These are phyloP conservation scores for Sacculina carcini DNA, from an alignment of 2,888 invertebrate species.

Conservation along the genomic window DNA sequence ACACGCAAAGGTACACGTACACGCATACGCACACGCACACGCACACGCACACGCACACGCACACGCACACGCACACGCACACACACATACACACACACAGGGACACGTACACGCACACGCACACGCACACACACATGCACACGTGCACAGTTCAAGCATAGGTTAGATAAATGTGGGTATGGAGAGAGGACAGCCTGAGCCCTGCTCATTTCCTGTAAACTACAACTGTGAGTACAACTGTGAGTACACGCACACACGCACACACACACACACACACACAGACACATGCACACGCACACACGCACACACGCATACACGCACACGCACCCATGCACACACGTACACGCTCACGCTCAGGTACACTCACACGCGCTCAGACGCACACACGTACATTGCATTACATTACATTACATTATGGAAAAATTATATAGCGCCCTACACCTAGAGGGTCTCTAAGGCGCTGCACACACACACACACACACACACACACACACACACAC, in stretches of 20 bases:
- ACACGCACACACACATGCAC: background rate
- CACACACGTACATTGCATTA: background rate
- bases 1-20: no score
- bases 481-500: conserved; percentile 1
- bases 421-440: no score
- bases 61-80: background rate
- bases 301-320: background rate
- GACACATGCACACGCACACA: background rate
- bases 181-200: no score
- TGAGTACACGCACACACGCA: background rate
- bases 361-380: background rate
- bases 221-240: no score
- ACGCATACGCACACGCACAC: background rate
- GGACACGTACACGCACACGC: no score
- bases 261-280: background rate
- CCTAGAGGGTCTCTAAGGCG: no score
- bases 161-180: no score
- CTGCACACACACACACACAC: no score
- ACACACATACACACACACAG: no score
- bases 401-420: no score
- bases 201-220: no score
- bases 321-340: background rate
- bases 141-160: background rate
- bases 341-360: background rate
- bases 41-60: background rate